phyloP scores from a whole-genome alignment of 2,113 vertebrate species.

The Dasyornis broadbenti region DNA sequence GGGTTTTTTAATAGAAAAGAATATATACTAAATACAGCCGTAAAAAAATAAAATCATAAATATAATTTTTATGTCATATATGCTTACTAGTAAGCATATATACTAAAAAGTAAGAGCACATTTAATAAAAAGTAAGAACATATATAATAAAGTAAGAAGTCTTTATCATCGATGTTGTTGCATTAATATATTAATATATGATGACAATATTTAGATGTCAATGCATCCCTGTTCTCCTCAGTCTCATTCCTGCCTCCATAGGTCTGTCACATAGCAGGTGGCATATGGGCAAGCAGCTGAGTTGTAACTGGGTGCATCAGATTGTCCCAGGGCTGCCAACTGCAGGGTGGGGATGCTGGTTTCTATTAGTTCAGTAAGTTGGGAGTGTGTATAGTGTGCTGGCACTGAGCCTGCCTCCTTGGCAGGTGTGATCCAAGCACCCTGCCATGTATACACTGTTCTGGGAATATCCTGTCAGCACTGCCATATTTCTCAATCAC shows the following conservation, averaged over 20 bases:
- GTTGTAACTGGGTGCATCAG: background rate
- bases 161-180: background rate
- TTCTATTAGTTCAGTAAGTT: background rate
- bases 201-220: background rate
- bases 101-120: background rate
- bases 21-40: background rate
- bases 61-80: background rate
- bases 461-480: background rate
- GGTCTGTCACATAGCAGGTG: background rate
- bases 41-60: background rate
- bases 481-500: constrained; percentile 28
- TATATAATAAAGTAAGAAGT: background rate
- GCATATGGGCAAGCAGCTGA: background rate
- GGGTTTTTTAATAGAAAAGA: background rate
- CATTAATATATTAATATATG: background rate
- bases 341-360: background rate
- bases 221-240: background rate
- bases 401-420: background rate
- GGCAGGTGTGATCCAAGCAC: constrained; percentile 8
- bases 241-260: background rate
- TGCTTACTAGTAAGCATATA: background rate
- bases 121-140: background rate
- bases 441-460: background rate
- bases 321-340: background rate
- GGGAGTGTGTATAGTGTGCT: background rate